Percentiles rank a stretch among this genome's conserved stretches.
These are phyloP conservation scores for Urocitellus parryii DNA, from an alignment of 2,113 vertebrate species.

Conservation along the genomic window DNA sequence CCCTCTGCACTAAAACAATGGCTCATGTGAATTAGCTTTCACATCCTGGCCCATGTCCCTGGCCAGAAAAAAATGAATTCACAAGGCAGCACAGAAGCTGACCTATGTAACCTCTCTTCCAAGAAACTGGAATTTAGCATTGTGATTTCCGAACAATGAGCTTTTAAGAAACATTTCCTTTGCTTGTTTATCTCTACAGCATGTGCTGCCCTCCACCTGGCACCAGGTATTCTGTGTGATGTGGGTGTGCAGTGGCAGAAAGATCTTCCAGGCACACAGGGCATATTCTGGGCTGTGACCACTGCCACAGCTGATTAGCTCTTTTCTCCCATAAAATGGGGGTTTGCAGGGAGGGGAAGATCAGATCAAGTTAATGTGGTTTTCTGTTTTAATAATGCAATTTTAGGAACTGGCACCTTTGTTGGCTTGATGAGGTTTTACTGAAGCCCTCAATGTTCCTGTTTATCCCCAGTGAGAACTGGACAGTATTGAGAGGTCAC, in stretches of 20 bases:
- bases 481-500: background rate
- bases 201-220: background rate
- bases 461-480: background rate
- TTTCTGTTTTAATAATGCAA: background rate
- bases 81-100: background rate
- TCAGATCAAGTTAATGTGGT: background rate
- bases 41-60: background rate
- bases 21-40: background rate
- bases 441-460: background rate
- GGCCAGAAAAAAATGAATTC: slow-evolving; percentile 51
- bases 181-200: slow-evolving; percentile 22
- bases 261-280: background rate
- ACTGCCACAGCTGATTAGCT: background rate
- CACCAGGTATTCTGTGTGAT: background rate
- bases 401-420: background rate
- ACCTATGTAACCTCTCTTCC: slow-evolving; percentile 22
- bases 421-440: slow-evolving; percentile 1
- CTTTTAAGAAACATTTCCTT: slow-evolving; percentile 41
- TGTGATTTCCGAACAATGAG: background rate
- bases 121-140: slow-evolving; percentile 18
- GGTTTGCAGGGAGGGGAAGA: background rate
- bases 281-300: background rate
- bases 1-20: background rate
- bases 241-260: background rate
- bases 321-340: slow-evolving; percentile 15